Conservation (phyloP, 2,888 invertebrate genomes). For the Oxycera nigricornis region DNA sequence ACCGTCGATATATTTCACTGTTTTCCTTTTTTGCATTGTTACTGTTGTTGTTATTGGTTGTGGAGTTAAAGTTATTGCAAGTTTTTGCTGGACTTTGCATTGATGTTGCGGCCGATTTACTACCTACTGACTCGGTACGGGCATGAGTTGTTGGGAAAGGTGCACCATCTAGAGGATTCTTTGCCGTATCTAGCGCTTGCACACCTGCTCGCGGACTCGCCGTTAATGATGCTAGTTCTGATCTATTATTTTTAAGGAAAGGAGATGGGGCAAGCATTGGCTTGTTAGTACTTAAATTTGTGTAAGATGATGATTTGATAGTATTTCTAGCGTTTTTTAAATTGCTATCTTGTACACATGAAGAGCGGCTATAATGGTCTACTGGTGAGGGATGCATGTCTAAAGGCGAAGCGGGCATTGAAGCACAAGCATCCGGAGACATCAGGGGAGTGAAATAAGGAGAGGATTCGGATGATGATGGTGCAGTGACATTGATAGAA, state of each 20-base stretch:
- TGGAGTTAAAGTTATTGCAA: constrained; percentile 52
- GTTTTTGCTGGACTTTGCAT: constrained; percentile 66
- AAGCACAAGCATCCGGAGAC: neutral
- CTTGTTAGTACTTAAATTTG: constrained; percentile 55
- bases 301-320: constrained; percentile 47
- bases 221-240: constrained; percentile 50
- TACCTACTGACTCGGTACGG: constrained; percentile 66
- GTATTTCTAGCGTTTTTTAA: constrained; percentile 56
- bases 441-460: neutral
- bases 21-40: constrained; percentile 63
- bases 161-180: constrained; percentile 20
- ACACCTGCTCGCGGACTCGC: constrained; percentile 32
- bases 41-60: constrained; percentile 55
- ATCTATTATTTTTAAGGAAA: constrained; percentile 53
- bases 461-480: neutral
- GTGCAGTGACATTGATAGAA: neutral
- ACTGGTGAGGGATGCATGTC: neutral
- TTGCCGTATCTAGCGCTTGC: neutral
- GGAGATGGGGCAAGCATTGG: constrained; percentile 62
- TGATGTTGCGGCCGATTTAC: constrained; percentile 53
- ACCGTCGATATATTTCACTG: constrained; percentile 74
- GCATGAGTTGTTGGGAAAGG: constrained; percentile 57
- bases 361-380: neutral
- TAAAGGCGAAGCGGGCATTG: neutral
- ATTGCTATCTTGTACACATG: constrained; percentile 42